Evolutionary conservation across 2,797 vertebrate species (phyloP).

Genomic region (Otus scops): DNA sequence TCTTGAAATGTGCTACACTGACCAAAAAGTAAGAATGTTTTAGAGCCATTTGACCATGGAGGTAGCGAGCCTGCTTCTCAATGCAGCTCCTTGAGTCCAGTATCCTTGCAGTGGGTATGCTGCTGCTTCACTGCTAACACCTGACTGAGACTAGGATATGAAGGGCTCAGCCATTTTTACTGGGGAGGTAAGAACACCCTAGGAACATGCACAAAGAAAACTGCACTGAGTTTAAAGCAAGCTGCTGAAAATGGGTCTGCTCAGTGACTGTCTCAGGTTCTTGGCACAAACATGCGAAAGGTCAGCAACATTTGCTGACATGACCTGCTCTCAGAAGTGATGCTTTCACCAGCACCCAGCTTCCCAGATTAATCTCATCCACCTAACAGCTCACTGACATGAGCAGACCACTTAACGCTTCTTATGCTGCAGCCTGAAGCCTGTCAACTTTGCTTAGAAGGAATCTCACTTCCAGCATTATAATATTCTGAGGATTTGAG

Average conservation of each 20-base stretch:
- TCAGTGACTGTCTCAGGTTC: neutral
- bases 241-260: neutral
- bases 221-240: neutral
- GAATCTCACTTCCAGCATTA: neutral
- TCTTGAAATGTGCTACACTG: neutral
- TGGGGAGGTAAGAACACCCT: neutral
- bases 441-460: neutral
- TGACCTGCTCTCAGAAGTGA: rapidly evolving
- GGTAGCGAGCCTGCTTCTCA: rapidly evolving
- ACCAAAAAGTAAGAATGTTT: neutral
- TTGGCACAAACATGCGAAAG: rapidly evolving
- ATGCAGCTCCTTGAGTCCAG: rapidly evolving
- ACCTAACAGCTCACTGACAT: neutral
- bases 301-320: neutral
- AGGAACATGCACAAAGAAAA: neutral
- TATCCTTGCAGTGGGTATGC: neutral
- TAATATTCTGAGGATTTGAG: neutral
- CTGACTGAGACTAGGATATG: neutral
- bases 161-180: neutral
- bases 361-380: neutral
- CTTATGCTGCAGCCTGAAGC: neutral
- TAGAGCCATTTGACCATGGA: neutral
- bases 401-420: neutral
- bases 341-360: neutral
- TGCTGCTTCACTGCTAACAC: neutral